Evolutionary conservation across 2,888 invertebrate genomes (phyloP).

Genomic region (Agrotis exclamationis): DNA sequence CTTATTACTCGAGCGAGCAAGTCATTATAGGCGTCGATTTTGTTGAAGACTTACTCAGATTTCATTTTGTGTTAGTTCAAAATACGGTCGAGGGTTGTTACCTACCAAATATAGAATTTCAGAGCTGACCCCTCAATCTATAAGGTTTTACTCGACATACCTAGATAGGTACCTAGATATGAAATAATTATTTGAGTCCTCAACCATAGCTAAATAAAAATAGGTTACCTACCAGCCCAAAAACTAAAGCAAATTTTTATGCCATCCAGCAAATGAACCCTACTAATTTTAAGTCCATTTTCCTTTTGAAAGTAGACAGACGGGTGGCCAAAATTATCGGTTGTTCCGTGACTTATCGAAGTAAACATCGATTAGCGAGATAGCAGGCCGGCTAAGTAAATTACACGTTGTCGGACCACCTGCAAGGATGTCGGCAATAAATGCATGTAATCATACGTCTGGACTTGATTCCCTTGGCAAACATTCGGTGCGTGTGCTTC

Average conservation of each 20-base stretch:
- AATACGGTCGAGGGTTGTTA: neutral
- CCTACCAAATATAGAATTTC: slow-evolving; percentile 2
- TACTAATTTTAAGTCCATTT: slow-evolving; percentile 43
- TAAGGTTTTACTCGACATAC: neutral
- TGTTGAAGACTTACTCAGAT: neutral
- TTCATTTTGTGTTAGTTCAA: neutral
- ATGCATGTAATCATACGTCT: slow-evolving; percentile 58
- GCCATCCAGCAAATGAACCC: slow-evolving; percentile 4
- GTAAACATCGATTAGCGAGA: slow-evolving; percentile 79
- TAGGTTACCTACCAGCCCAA: neutral
- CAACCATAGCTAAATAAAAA: neutral
- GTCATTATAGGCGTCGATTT: slow-evolving; percentile 17
- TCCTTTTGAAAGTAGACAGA: slow-evolving; percentile 50
- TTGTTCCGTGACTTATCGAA: slow-evolving; percentile 78
- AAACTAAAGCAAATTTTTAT: slow-evolving; percentile 6
- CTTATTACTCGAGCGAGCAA: slow-evolving; percentile 5
- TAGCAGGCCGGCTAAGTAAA: slow-evolving; percentile 70
- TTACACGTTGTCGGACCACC: slow-evolving; percentile 75
- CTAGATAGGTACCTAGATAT: neutral
- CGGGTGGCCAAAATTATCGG: slow-evolving; percentile 68
- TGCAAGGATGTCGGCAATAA: slow-evolving; percentile 63
- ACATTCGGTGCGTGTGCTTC: slow-evolving; percentile 47
- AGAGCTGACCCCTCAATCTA: neutral
- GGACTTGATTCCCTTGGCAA: slow-evolving; percentile 49
- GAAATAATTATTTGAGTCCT: no score